Percentiles rank a stretch among this genome's conserved stretches.
phyloP scores from a whole-genome alignment of 64 coral and sea anemone species.

The Platygyra sinensis region DNA sequence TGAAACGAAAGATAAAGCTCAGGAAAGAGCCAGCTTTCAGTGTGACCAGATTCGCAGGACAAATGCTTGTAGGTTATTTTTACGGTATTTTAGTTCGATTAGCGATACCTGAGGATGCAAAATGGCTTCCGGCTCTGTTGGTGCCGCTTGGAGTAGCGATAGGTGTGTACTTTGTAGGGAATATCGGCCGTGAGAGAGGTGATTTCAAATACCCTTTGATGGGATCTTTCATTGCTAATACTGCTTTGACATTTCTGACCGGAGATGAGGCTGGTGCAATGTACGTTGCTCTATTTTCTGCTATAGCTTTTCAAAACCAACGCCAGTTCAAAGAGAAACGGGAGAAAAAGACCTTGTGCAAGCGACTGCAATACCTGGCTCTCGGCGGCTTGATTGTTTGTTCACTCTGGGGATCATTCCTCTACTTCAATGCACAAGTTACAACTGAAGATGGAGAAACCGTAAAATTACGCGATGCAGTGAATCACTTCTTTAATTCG shows the following conservation, averaged over 20 bases:
- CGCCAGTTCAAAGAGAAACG: slow-evolving; percentile 62
- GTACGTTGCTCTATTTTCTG: slow-evolving; percentile 87
- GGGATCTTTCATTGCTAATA: slow-evolving; percentile 70
- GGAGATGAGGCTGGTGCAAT: slow-evolving; percentile 83
- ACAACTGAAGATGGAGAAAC: slow-evolving; percentile 98
- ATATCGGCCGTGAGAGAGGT: slow-evolving; percentile 90
- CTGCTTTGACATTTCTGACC: slow-evolving; percentile 71
- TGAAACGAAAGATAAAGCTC: slow-evolving; percentile 74
- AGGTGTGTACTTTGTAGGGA: slow-evolving; percentile 93
- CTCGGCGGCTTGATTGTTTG: slow-evolving; percentile 77
- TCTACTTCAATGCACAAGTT: slow-evolving; percentile 94
- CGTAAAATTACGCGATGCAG: slow-evolving; percentile 90
- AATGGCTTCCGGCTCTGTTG: slow-evolving; percentile 66
- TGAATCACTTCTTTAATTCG: slow-evolving; percentile 98
- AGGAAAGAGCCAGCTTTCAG: slow-evolving; percentile 87
- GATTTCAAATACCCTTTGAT: slow-evolving; percentile 87
- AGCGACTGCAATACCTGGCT: slow-evolving; percentile 64
- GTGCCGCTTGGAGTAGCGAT: slow-evolving; percentile 90
- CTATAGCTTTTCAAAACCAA: slow-evolving; percentile 85
- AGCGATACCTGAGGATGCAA: slow-evolving; percentile 90
- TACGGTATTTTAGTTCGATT: slow-evolving; percentile 91
- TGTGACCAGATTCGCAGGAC: slow-evolving; percentile 85
- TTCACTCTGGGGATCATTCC: slow-evolving; percentile 83
- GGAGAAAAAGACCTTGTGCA: slow-evolving; percentile 63
- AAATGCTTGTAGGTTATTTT: slow-evolving; percentile 98